These are phyloP conservation scores for Cosmopolites sordidus DNA, from an alignment of 2,888 invertebrate genomes.

Conservation along the genomic window DNA sequence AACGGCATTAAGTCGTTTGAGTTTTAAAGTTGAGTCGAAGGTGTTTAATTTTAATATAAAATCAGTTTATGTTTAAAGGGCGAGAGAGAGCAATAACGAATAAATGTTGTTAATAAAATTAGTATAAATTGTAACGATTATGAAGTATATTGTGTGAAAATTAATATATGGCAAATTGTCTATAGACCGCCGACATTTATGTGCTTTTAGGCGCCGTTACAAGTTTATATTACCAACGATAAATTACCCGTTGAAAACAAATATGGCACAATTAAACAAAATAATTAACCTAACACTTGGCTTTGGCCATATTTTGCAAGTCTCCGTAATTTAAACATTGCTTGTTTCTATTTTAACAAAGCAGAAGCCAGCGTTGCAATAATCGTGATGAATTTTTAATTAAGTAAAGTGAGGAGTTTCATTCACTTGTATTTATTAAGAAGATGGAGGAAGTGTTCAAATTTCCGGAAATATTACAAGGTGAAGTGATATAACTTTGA, in stretches of 20 bases:
- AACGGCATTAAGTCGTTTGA: too few relatives aligned
- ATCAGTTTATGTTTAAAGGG: too few relatives aligned
- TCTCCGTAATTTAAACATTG: not conserved
- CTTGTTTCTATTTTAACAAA: conserved; percentile 1
- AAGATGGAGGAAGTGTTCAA: conserved; percentile 1
- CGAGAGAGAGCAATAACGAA: too few relatives aligned
- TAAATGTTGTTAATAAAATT: not conserved
- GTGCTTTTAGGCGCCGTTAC: conserved; percentile 1
- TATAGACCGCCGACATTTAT: not conserved
- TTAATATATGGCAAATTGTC: conserved; percentile 1
- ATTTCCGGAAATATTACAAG: not conserved
- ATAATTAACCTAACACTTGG: not conserved
- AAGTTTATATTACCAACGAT: conserved; percentile 3
- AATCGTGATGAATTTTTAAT: conserved; percentile 12
- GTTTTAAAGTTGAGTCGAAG: too few relatives aligned
- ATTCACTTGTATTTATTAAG: conserved; percentile 5
- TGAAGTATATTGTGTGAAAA: not conserved
- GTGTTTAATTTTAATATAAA: too few relatives aligned
- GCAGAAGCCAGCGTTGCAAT: not conserved
- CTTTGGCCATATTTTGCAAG: not conserved
- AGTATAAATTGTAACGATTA: not conserved
- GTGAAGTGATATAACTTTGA: conserved; percentile 3
- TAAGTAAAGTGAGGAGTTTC: conserved; percentile 5
- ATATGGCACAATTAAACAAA: conserved; percentile 3
- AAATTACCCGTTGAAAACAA: conserved; percentile 4